phyloP scores from a whole-genome alignment of 92 coral and sea anemone species.

The Actinernus sp. region DNA sequence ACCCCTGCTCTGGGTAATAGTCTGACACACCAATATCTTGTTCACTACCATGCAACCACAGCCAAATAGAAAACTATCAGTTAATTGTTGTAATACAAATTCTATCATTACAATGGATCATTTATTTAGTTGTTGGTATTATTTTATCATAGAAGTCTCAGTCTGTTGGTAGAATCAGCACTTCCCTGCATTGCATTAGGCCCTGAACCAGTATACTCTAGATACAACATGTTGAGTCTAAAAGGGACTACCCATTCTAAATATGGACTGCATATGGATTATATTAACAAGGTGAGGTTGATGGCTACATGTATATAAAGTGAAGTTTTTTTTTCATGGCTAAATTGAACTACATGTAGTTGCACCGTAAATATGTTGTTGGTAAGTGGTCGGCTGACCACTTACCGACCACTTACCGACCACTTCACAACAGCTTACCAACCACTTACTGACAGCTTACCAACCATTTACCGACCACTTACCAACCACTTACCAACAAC shows the following conservation, averaged over 20 bases:
- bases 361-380: background rate
- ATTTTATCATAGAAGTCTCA: slow-evolving; percentile 65
- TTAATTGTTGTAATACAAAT: background rate
- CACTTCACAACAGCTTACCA: no score
- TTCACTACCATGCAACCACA: no score
- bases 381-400: no score
- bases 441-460: no score
- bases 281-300: slow-evolving; percentile 76
- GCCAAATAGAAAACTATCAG: no score
- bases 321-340: background rate
- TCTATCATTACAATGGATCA: no score
- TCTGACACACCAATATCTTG: no score
- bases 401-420: no score
- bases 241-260: slow-evolving; percentile 86
- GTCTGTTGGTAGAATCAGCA: slow-evolving; percentile 70
- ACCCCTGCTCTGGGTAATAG: no score
- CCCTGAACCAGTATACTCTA: slow-evolving; percentile 77
- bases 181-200: slow-evolving; percentile 85
- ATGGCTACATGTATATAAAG: background rate
- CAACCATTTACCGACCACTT: no score
- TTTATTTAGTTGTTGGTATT: background rate
- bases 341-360: background rate
- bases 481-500: no score
- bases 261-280: slow-evolving; percentile 88
- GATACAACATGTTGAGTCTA: slow-evolving; percentile 75